Conservation (phyloP, 2,888 invertebrate genomes). For the Neoitamus cyanurus region DNA sequence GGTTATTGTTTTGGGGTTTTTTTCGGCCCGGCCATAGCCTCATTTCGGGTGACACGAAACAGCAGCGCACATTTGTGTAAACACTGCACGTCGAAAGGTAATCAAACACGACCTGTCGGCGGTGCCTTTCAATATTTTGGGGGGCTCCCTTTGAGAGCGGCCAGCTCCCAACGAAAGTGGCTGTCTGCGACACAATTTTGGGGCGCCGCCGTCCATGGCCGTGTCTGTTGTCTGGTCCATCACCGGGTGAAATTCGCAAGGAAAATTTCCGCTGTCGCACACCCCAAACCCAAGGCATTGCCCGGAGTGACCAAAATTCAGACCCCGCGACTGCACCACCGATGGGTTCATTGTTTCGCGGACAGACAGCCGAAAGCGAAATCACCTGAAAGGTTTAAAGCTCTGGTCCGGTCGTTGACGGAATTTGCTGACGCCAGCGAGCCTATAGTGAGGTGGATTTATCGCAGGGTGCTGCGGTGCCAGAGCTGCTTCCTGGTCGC, state of each 20-base stretch:
- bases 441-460: neutral
- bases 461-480: neutral
- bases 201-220: neutral
- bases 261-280: neutral
- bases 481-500: neutral
- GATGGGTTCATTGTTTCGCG: neutral
- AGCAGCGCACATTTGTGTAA: constrained; percentile 33
- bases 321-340: neutral
- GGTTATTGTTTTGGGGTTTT: neutral
- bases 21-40: constrained; percentile 34
- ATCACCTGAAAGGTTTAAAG: neutral
- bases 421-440: constrained; percentile 1
- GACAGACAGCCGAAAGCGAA: neutral
- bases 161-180: neutral
- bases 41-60: constrained; percentile 35
- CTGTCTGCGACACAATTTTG: constrained; percentile 17
- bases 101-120: constrained; percentile 38
- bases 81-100: constrained; percentile 43
- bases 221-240: constrained; percentile 15
- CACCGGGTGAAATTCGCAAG: neutral
- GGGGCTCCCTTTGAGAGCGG: neutral
- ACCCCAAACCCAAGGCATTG: constrained; percentile 3
- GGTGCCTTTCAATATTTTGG: constrained; percentile 30
- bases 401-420: neutral
- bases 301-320: constrained; percentile 33